phyloP scores from a whole-genome alignment of 2,113 vertebrate genomes.

The Cercopithecus mona region DNA sequence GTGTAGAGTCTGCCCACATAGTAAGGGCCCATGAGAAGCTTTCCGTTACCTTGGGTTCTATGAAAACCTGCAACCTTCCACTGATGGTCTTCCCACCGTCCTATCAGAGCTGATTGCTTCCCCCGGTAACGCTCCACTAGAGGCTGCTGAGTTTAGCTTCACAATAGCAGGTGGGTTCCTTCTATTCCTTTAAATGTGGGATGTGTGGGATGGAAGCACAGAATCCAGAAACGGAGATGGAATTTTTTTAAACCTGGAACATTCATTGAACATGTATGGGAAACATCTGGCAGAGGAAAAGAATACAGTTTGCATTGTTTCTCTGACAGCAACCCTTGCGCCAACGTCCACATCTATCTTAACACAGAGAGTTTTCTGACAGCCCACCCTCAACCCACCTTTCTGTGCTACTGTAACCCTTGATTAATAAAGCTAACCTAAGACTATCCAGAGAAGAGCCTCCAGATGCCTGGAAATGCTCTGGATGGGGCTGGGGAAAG shows the following conservation, averaged over 20 bases:
- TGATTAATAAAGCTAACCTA: background rate
- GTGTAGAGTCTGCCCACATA: background rate
- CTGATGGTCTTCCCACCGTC: background rate
- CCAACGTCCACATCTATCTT: background rate
- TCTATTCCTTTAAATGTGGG: background rate
- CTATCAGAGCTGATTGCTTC: background rate
- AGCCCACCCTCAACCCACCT: background rate
- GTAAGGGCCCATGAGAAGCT: background rate
- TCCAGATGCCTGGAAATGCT: background rate
- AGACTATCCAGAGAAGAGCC: background rate
- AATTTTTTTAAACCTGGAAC: background rate
- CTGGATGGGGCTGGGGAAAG: background rate
- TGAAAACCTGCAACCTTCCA: background rate
- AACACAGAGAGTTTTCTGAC: background rate
- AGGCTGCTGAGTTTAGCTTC: background rate
- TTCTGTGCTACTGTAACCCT: background rate
- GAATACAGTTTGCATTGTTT: background rate
- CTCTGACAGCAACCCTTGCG: background rate
- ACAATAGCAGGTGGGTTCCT: accelerated
- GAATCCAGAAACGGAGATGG: background rate
- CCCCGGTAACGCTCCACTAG: background rate
- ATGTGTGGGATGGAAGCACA: background rate
- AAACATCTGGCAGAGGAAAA: background rate
- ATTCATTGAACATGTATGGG: background rate
- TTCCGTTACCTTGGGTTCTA: background rate